Evolutionary conservation across 2,797 vertebrate genomes (phyloP), one percentile per base, ranked within the genome.

Genomic region (Poeciliopsis turneri): DNA sequence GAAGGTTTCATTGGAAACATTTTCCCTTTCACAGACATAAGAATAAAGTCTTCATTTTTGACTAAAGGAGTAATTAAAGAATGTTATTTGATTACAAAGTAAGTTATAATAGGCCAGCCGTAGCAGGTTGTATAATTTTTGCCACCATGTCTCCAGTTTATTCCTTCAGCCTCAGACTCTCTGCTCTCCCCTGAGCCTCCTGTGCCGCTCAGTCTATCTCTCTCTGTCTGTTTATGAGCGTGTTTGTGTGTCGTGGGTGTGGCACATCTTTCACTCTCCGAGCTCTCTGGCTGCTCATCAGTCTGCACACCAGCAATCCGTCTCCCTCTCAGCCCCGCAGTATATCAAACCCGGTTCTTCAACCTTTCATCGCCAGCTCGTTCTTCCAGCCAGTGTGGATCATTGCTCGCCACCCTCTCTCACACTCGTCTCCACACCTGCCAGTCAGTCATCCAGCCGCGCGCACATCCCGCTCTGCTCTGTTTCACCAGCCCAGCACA

Each of bases 401-500:
- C 57, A 73, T 64, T 64, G 71, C 53, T 7, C 16, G n/a, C 69
- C 53, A 23, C 43, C 43, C 59, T 43, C 70, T 36, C 53, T 49
- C 49, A 12, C 12, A 16, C 76, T 77, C 49, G 5, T 55, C 66
- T 77, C 47, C n/a, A 33, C 49, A 68, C 66, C 68, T 77, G 76
- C 49, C 76, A 77, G 49, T 77, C 76, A 77, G 4, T 71, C 76
- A 77, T 57, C 18, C 49, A 45, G 39, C 66, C n/a, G 23, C 8
- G 30, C 76, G 15, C 28, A 36, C 25, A n/a, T 53, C 15, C 64
- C 41, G 47, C 75, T 70, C 64, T 41, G 75, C 36, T 51, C 75
- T 28, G 75, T 70, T 77, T 77, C 33, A 41, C 47, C 47, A 51
- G 75, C 12, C 4, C 69, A 10, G n/a, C 70, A 49, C 55, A 16